phyloP scores from a whole-genome alignment of 2,797 vertebrate genomes.

The Serranus cabrilla region DNA sequence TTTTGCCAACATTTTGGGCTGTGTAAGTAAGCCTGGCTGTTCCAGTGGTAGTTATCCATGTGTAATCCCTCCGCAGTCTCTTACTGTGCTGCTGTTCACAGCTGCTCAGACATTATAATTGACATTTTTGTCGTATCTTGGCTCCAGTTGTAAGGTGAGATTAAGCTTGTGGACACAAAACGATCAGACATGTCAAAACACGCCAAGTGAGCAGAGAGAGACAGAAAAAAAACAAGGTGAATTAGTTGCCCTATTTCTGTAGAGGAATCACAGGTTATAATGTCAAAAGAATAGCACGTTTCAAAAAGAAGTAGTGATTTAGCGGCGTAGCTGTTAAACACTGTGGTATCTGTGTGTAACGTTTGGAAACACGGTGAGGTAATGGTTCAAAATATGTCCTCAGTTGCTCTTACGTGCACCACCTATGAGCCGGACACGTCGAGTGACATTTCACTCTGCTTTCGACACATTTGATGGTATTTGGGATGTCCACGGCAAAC shows the following conservation, averaged over 20 bases:
- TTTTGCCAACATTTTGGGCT: conserved; percentile 5
- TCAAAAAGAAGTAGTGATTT: conserved; percentile 19
- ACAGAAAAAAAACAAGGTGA: conserved; percentile 1
- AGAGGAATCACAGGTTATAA: conserved; percentile 16
- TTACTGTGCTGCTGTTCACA: conserved; percentile 16
- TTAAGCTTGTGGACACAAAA: conserved; percentile 40
- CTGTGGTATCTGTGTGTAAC: conserved; percentile 14
- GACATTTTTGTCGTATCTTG: conserved; percentile 54
- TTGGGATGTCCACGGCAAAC: conserved; percentile 50
- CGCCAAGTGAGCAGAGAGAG: conserved; percentile 19
- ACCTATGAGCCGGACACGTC: conserved; percentile 11
- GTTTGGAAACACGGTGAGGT: conserved; percentile 13
- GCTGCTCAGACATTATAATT: conserved; percentile 56
- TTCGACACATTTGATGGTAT: conserved; percentile 43
- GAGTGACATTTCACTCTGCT: conserved; percentile 63
- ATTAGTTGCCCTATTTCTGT: conserved; percentile 7
- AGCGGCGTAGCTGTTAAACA: conserved; percentile 20
- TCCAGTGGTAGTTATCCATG: background rate
- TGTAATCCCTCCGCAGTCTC: conserved; percentile 24
- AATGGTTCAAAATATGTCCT: conserved; percentile 41
- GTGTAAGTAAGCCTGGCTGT: background rate
- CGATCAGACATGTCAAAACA: conserved; percentile 60
- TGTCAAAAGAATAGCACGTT: conserved; percentile 8
- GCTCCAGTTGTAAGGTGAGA: conserved; percentile 29
- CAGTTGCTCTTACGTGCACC: background rate